phyloP scores from a whole-genome alignment of 2,113 vertebrate genomes.

The Crotalus viridis region DNA sequence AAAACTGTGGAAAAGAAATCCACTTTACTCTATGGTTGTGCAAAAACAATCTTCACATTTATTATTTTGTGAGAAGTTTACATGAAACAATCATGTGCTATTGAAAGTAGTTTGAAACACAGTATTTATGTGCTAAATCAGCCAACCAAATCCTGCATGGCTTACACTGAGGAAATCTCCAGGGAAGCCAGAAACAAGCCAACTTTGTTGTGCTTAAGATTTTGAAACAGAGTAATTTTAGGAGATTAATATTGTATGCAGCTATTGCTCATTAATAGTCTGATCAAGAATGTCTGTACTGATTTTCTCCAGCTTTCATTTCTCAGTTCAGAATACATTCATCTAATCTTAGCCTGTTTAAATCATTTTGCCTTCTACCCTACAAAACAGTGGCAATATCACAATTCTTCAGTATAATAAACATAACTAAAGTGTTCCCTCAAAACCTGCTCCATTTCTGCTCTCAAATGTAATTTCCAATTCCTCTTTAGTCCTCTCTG shows the following conservation, averaged over 20 bases:
- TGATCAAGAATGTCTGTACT: constrained; percentile 21
- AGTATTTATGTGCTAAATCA: constrained; percentile 14
- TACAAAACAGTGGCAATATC: background rate
- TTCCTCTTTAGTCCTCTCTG: background rate
- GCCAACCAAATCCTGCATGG: background rate
- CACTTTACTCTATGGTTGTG: constrained; percentile 44
- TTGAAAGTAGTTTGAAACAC: constrained; percentile 43
- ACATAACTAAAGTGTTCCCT: constrained; percentile 10
- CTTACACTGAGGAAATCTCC: constrained; percentile 18
- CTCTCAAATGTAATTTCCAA: constrained; percentile 1
- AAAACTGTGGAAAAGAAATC: constrained; percentile 24
- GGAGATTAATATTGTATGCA: constrained; percentile 63
- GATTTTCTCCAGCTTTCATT: background rate
- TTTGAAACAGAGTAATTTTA: constrained; percentile 61
- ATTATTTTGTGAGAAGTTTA: constrained; percentile 44
- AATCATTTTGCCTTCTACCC: background rate
- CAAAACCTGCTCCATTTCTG: background rate
- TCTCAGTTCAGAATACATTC: background rate
- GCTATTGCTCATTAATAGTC: constrained; percentile 65
- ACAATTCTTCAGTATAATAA: constrained; percentile 30
- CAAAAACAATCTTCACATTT: constrained; percentile 60
- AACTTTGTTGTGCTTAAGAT: constrained; percentile 73
- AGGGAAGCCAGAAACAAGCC: background rate
- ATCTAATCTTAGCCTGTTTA: background rate
- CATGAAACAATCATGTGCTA: constrained; percentile 45